Evolutionary conservation across 2,113 vertebrate genomes (phyloP).

Genomic region (Raja brachyura): DNA sequence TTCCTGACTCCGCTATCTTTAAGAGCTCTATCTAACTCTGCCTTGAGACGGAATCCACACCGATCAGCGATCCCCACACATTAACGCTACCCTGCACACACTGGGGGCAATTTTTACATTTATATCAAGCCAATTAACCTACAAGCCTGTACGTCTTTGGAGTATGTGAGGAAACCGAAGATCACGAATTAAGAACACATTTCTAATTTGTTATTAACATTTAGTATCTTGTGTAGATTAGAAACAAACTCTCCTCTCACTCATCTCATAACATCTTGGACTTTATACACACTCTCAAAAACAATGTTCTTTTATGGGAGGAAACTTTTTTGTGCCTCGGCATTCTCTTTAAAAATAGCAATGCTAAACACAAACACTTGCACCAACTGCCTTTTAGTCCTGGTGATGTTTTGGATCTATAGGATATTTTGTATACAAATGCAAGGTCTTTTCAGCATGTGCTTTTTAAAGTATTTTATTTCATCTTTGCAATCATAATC

Average conservation of each 20-base stretch:
- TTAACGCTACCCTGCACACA: too few relatives aligned
- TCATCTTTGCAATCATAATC: background rate
- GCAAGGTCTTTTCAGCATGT: background rate
- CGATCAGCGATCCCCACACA: too few relatives aligned
- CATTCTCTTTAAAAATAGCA: too few relatives aligned
- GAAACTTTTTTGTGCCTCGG: too few relatives aligned
- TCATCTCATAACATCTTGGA: background rate
- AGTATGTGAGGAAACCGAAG: too few relatives aligned
- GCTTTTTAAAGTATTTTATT: background rate
- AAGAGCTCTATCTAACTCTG: too few relatives aligned
- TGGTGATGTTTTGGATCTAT: background rate
- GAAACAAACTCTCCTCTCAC: background rate
- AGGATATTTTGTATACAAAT: background rate
- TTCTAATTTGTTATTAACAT: background rate
- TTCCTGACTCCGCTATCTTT: too few relatives aligned
- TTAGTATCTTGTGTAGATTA: background rate
- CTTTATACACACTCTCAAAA: background rate
- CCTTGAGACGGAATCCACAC: too few relatives aligned
- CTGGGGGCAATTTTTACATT: too few relatives aligned
- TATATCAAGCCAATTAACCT: too few relatives aligned
- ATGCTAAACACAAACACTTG: background rate
- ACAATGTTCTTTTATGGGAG: background rate
- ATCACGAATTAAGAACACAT: background rate
- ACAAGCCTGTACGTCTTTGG: too few relatives aligned
- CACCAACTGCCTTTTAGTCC: background rate